These are phyloP conservation scores for Meloe dianella DNA, from an alignment of 2,888 invertebrate genomes.

Conservation along the genomic window DNA sequence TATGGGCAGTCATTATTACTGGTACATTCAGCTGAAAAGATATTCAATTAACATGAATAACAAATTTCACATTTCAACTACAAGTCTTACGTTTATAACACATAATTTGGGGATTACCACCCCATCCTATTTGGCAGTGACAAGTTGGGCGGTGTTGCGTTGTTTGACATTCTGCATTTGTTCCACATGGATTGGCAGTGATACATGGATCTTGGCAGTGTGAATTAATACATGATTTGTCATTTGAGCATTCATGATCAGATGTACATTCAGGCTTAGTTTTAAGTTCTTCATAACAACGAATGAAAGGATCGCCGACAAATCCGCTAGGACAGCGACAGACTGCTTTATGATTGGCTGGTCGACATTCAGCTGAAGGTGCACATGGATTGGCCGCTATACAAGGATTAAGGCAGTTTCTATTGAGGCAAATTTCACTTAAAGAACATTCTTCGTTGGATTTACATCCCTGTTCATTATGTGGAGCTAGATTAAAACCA, in stretches of 20 bases:
- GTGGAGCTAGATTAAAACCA: slow-evolving; percentile 48
- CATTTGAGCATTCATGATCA: slow-evolving; percentile 77
- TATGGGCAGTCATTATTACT: slow-evolving; percentile 82
- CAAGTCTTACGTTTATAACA: slow-evolving; percentile 84
- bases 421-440: slow-evolving; percentile 74
- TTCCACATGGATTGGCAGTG: slow-evolving; percentile 79
- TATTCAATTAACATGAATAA: slow-evolving; percentile 6
- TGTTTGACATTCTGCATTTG: slow-evolving; percentile 80
- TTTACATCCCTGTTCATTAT: slow-evolving; percentile 68
- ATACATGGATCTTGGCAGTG: slow-evolving; percentile 83
- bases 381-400: slow-evolving; percentile 74
- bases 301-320: slow-evolving; percentile 81
- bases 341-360: slow-evolving; percentile 75
- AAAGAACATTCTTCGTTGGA: slow-evolving; percentile 74
- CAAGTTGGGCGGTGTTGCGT: slow-evolving; percentile 81
- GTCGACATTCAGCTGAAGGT: slow-evolving; percentile 77
- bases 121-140: slow-evolving; percentile 83
- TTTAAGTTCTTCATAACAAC: slow-evolving; percentile 68
- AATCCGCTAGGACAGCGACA: slow-evolving; percentile 78
- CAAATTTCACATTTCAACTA: neutral
- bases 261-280: slow-evolving; percentile 71
- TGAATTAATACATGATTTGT: slow-evolving; percentile 79
- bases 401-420: slow-evolving; percentile 81
- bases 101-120: slow-evolving; percentile 83
- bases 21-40: slow-evolving; percentile 76